These are phyloP conservation scores for Sylvicapra grimmia DNA, from an alignment of 2,113 vertebrate species.

Conservation along the genomic window DNA sequence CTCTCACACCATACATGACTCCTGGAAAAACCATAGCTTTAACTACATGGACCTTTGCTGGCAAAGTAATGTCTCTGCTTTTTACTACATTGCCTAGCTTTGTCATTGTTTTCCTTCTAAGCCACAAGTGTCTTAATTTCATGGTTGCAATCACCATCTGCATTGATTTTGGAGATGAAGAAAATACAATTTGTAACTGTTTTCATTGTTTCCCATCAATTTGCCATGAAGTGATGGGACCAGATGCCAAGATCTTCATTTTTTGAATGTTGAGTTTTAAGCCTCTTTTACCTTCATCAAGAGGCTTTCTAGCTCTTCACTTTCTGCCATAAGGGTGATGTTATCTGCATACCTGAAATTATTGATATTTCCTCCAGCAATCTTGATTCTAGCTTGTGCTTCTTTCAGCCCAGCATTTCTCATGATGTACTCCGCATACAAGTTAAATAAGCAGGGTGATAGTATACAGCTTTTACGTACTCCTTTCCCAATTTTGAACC, in stretches of 20 bases:
- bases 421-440: neutral
- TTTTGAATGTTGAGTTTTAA: neutral
- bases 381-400: neutral
- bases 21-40: neutral
- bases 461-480: neutral
- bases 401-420: neutral
- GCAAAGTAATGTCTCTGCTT: neutral
- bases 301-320: neutral
- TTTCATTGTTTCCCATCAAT: neutral
- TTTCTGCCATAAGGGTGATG: neutral
- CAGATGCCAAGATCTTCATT: neutral
- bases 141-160: neutral
- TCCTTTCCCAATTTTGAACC: neutral
- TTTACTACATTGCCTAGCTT: neutral
- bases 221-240: neutral
- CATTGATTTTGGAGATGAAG: neutral
- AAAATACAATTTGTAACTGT: neutral
- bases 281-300: neutral
- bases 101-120: neutral
- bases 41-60: neutral
- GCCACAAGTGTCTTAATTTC: neutral
- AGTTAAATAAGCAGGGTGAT: neutral
- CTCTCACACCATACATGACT: neutral
- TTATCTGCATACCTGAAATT: neutral
- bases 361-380: neutral